Percentiles rank a stretch among this genome's conserved stretches.
These are phyloP conservation scores for Callyntrura sp. DNA, from an alignment of 2,888 invertebrate genomes.

Conservation along the genomic window DNA sequence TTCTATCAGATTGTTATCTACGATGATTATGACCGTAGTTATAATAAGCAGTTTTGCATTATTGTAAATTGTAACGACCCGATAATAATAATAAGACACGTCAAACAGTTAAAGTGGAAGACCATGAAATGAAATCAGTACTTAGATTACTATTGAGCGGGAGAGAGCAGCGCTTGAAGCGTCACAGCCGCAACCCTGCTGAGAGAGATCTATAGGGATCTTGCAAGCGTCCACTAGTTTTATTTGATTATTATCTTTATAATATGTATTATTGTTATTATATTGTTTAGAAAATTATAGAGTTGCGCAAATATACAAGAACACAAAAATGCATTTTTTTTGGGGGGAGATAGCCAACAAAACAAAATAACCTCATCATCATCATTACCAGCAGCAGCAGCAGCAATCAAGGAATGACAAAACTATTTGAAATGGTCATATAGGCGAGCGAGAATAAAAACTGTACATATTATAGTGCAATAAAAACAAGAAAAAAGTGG, in stretches of 20 bases:
- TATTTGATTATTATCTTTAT: constrained; percentile 6
- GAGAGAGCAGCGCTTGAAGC: background rate
- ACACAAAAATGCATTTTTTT: background rate
- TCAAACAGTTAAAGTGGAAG: constrained; percentile 51
- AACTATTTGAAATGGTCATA: background rate
- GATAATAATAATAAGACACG: constrained; percentile 1
- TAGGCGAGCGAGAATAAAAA: background rate
- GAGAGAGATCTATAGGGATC: background rate
- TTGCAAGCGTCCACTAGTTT: background rate
- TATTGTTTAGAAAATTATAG: constrained; percentile 52
- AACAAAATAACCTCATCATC: background rate
- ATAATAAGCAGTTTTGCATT: background rate
- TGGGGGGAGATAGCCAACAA: constrained; percentile 24
- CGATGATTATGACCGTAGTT: constrained; percentile 1
- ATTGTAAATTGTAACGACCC: constrained; percentile 26
- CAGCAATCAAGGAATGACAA: background rate
- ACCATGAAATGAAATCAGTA: constrained; percentile 47
- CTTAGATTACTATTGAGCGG: background rate
- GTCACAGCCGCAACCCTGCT: constrained; percentile 14
- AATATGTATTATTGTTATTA: constrained; percentile 29
- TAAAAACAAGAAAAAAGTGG: constrained; percentile 18
- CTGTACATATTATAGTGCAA: background rate
- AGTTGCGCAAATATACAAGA: constrained; percentile 17
- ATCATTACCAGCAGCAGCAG: background rate
- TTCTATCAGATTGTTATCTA: constrained; percentile 54